Conservation (phyloP, 2,797 vertebrate species). For the Hybognathus amarus region DNA sequence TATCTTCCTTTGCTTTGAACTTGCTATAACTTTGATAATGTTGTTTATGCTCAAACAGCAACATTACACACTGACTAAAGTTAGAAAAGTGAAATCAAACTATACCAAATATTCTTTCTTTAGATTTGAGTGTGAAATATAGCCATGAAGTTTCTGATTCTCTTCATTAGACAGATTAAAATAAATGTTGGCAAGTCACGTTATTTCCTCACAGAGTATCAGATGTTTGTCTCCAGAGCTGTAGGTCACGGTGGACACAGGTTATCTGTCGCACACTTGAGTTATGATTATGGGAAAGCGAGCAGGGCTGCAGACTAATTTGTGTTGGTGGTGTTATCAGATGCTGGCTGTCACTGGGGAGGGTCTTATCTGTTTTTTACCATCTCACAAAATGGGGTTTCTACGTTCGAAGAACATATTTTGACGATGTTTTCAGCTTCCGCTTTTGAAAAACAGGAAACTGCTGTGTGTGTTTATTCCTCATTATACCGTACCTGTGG, state of each 20-base stretch:
- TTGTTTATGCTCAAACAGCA: too few relatives aligned
- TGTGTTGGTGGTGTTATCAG: constrained; percentile 72
- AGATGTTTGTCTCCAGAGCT: neutral
- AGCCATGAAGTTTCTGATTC: neutral
- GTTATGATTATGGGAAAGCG: constrained; percentile 69
- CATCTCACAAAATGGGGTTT: constrained; percentile 76
- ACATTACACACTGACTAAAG: too few relatives aligned
- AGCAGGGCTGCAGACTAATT: constrained; percentile 66
- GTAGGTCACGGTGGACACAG: constrained; percentile 24
- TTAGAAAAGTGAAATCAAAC: too few relatives aligned
- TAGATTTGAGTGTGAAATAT: neutral
- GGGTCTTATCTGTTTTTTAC: constrained; percentile 67
- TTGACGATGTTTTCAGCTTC: constrained; percentile 71
- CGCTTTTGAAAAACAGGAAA: constrained; percentile 69
- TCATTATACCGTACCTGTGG: neutral
- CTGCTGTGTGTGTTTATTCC: constrained; percentile 25
- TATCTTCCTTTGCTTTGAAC: too few relatives aligned
- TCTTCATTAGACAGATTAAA: neutral
- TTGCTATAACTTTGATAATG: too few relatives aligned
- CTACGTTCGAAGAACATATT: constrained; percentile 66
- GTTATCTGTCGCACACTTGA: constrained; percentile 55
- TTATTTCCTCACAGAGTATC: neutral
- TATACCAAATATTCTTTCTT: neutral
- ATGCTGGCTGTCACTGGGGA: constrained; percentile 66
- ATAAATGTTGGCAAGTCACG: neutral